Base-by-base conservation (phyloP, 2,113 vertebrate species). In the Machaerirhynchus nigripectus region DNA sequence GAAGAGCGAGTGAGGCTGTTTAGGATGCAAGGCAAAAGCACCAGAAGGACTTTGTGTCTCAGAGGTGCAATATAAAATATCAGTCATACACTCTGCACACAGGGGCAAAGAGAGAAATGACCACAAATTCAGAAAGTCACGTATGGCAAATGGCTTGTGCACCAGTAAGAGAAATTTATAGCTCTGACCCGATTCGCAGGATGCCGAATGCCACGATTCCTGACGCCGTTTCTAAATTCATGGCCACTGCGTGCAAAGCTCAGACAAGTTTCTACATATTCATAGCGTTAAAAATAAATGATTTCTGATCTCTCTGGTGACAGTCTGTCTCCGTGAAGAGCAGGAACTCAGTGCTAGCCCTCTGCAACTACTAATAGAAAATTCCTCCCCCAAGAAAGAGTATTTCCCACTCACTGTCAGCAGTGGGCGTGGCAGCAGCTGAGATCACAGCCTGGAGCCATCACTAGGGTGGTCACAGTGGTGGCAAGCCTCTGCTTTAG, bases 31-130 rank as follows among this genome's bases (percentile, higher is more conserved):
- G 42, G 75, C 70, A 73, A 94, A 91, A 91, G 63, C 89, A 70
- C 55, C 94, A 95, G 95, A 53, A 97, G 89, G 89, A 65, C 89
- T 93, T 85, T n/a, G 59, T 68, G 89, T 94, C 91, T 96, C 94
- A 33, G 40, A 91, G 84, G 87, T 8, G 1, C 76, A 59, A 88
- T 95, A 96, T 91, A 95, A 96, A 94, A 95, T 37, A 77, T 79
- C 89, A 73, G 89, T 46, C 65, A 15, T 50, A n/a, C 40, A 13
- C 63, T 91, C 10, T 0, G 53, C 55, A 37, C 75, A 7, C 57
- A 6, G 69, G 46, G 74, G n/a, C 9, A 55, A 67, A 50, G 84
- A 93, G 82, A 95, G 91, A 82, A 95, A 70, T 37, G 42, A 74
- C 90, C 89, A 85, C 87, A 88, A 76, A 96, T 87, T 37, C 88